Evolutionary conservation across 2,888 invertebrate species (phyloP).

Genomic region (Athetis lepigone): DNA sequence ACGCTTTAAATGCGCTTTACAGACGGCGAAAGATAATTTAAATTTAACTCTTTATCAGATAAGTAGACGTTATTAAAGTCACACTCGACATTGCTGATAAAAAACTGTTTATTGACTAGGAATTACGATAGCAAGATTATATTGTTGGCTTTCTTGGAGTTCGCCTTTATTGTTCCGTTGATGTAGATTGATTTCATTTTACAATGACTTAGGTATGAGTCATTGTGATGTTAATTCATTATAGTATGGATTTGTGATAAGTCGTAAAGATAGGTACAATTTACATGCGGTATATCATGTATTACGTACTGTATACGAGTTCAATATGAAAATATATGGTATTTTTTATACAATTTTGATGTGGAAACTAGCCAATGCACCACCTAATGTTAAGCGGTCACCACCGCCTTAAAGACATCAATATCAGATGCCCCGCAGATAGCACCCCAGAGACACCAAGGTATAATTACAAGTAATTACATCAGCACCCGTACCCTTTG

Average conservation of each 20-base stretch:
- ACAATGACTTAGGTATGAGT: conserved; percentile 14
- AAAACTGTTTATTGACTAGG: conserved; percentile 74
- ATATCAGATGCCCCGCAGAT: no score
- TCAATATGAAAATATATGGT: no score
- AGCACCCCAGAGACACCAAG: no score
- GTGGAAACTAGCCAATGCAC: no score
- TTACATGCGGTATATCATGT: no score
- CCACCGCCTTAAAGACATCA: no score
- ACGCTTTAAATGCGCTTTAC: conserved; percentile 30
- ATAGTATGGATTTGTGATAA: neutral
- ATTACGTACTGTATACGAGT: no score
- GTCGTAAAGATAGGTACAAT: neutral
- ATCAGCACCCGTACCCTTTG: no score
- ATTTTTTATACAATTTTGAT: no score
- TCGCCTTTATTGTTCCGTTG: conserved; percentile 31
- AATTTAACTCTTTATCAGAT: conserved; percentile 75
- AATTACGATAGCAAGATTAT: conserved; percentile 67
- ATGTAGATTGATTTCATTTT: conserved; percentile 31
- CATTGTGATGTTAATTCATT: conserved; percentile 3
- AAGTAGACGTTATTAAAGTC: conserved; percentile 72
- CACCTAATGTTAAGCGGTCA: no score
- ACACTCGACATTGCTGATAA: conserved; percentile 73
- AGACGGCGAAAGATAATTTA: conserved; percentile 62
- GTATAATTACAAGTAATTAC: no score
- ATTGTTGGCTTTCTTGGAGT: conserved; percentile 34